Conservation (phyloP, 1,140 invertebrate genomes). For the Gryon sp. region DNA sequence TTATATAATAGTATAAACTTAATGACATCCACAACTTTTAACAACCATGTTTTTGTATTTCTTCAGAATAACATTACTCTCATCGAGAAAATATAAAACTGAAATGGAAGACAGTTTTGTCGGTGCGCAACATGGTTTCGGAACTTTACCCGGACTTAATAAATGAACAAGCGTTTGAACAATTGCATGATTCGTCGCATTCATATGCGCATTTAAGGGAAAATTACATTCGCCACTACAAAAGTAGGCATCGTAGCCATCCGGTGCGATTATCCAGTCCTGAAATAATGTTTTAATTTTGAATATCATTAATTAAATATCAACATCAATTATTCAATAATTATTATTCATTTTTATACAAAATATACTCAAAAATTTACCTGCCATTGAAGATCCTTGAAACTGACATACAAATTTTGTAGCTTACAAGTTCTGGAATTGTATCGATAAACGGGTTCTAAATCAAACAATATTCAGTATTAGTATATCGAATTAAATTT, state of each 20-base stretch:
- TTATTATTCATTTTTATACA: too few species aligned
- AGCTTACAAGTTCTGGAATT: constrained; percentile 88
- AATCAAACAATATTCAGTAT: constrained; percentile 3
- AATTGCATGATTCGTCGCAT: constrained; percentile 97
- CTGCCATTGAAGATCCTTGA: constrained; percentile 94
- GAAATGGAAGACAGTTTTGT: constrained; percentile 92
- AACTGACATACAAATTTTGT: constrained; percentile 93
- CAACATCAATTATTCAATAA: background rate
- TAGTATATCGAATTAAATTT: too few species aligned
- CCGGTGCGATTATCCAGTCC: constrained; percentile 97
- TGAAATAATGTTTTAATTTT: too few species aligned
- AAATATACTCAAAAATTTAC: constrained; percentile 72
- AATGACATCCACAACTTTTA: constrained; percentile 96
- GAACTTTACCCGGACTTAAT: constrained; percentile 87
- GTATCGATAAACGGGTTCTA: constrained; percentile 30
- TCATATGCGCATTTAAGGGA: constrained; percentile 93
- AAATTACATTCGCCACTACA: constrained; percentile 96
- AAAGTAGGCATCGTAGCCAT: constrained; percentile 94
- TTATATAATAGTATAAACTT: too few species aligned
- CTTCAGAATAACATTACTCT: constrained; percentile 94
- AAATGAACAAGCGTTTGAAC: constrained; percentile 96
- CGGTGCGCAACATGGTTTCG: constrained; percentile 94
- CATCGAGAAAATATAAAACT: constrained; percentile 93
- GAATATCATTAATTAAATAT: constrained; percentile 9
- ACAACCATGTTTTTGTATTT: constrained; percentile 98